Conservation (phyloP, 2,113 vertebrate genomes). For the Ictidomys tridecemlineatus region DNA sequence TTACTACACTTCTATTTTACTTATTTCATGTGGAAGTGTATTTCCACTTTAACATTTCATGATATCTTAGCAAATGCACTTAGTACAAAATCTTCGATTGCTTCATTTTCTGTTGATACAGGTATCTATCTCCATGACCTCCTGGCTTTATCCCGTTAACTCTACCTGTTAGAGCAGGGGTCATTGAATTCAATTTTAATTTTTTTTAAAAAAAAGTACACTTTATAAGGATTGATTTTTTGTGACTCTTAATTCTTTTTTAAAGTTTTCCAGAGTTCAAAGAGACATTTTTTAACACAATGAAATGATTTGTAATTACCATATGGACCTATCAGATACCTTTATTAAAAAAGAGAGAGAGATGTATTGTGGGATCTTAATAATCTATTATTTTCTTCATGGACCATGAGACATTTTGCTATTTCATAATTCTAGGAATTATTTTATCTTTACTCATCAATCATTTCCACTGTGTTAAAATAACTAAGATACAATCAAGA, state of each 20-base stretch:
- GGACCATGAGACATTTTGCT: background rate
- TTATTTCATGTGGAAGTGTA: background rate
- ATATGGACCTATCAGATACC: background rate
- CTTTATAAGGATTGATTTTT: background rate
- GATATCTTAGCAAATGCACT: background rate
- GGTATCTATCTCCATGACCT: accelerated
- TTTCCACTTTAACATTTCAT: background rate
- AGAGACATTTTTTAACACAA: background rate
- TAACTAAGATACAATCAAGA: background rate
- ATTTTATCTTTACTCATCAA: background rate
- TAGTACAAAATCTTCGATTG: background rate
- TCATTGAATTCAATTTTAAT: background rate
- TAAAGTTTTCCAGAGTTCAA: background rate
- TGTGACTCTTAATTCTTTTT: background rate
- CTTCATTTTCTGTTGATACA: background rate
- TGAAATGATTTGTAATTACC: background rate
- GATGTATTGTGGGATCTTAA: background rate
- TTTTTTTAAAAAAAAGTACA: background rate
- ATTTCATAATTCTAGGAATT: background rate
- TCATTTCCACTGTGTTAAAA: background rate
- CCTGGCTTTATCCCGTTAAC: background rate
- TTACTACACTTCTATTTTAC: background rate
- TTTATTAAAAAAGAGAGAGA: background rate
- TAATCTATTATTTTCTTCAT: background rate
- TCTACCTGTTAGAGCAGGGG: background rate